phyloP scores from a whole-genome alignment of 2,113 vertebrate species.

The Ivindomyrus marchei region DNA sequence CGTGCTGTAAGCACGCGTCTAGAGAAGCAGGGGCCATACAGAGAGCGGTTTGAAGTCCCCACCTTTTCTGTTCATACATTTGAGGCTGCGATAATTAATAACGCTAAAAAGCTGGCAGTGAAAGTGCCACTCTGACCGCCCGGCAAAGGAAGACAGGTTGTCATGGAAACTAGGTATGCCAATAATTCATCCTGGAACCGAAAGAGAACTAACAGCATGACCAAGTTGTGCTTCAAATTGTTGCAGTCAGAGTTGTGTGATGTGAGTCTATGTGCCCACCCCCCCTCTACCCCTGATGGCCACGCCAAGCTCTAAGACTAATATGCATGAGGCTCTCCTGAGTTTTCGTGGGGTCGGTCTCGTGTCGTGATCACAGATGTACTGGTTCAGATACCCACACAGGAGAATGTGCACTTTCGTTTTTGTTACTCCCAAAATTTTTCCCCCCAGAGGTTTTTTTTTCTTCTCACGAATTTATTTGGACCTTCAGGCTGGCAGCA shows the following conservation, averaged over 20 bases:
- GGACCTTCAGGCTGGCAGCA: constrained; percentile 1
- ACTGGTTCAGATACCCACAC: constrained; percentile 19
- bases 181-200: constrained; percentile 31
- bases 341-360: background rate
- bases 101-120: constrained; percentile 32
- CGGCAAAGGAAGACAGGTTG: constrained; percentile 32
- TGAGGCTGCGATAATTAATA: constrained; percentile 38
- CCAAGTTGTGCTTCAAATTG: constrained; percentile 27
- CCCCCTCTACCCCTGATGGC: background rate
- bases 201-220: constrained; percentile 24
- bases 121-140: constrained; percentile 29
- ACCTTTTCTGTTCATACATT: constrained; percentile 19
- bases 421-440: background rate
- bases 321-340: constrained; percentile 1
- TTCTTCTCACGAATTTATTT: background rate
- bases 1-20: background rate
- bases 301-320: background rate
- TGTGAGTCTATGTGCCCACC: constrained; percentile 22
- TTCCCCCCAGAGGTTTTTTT: background rate
- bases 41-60: background rate
- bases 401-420: constrained; percentile 4
- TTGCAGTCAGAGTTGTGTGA: constrained; percentile 9
- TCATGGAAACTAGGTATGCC: constrained; percentile 45
- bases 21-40: background rate
- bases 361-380: background rate